Evolutionary conservation across 2,797 vertebrate species (phyloP).

Genomic region (Denticeps clupeoides): DNA sequence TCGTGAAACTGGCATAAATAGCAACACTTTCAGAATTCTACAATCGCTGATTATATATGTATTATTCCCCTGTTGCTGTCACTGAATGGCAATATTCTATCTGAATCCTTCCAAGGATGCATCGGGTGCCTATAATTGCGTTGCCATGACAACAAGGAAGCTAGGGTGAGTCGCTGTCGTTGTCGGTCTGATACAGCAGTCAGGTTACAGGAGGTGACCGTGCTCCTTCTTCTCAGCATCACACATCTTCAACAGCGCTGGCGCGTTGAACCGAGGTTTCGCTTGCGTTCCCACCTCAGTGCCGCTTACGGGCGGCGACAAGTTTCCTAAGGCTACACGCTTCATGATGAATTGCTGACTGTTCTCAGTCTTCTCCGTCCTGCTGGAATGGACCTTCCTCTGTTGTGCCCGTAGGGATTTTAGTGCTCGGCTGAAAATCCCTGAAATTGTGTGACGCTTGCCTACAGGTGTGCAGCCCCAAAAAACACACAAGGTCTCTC

Average conservation of each 20-base stretch:
- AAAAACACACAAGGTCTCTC: background rate
- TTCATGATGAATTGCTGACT: background rate
- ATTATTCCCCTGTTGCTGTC: too few species aligned
- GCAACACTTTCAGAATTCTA: too few species aligned
- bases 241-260: too few species aligned
- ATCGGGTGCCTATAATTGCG: constrained; percentile 14
- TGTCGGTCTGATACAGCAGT: background rate
- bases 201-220: background rate
- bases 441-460: background rate
- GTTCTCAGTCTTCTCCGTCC: too few species aligned
- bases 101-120: constrained; percentile 7
- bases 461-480: background rate
- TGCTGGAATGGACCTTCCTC: too few species aligned
- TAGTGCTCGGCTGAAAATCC: background rate
- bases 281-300: background rate
- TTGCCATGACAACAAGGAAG: constrained; percentile 51
- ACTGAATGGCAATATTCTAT: too few species aligned
- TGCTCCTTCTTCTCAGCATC: too few species aligned
- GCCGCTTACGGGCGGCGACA: background rate
- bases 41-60: too few species aligned
- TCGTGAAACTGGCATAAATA: too few species aligned
- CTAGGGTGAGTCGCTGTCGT: background rate
- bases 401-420: constrained; percentile 1
- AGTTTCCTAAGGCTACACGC: background rate
- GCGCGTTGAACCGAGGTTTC: too few species aligned